Evolutionary conservation across 1,140 invertebrate species (phyloP), one percentile per base, ranked within the genome.

Genomic region (Conus ventricosus): DNA sequence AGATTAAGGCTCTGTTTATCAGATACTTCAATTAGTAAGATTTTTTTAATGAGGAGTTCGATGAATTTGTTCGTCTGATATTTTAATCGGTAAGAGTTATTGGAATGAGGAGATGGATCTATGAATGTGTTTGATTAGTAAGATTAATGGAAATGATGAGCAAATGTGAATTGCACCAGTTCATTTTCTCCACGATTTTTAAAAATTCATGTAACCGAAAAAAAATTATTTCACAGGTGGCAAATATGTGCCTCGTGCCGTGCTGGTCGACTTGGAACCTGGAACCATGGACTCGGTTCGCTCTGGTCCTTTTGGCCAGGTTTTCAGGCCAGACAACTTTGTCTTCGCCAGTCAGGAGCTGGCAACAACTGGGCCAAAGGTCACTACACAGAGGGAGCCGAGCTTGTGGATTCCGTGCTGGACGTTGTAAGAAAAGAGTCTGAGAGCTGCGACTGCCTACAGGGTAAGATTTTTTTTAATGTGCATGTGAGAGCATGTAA

Each of bases 281-380:
- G 98, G 98, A 87, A 99, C 98, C 83, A 99, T 99, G 98, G 98
- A 99, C 84, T 88, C 86, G 71, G 89, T 90, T n/a, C 57, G 89
- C 76, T 90, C 89, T n/a, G 89, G 89, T 5, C 89, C 89, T 10
- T 90, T 97, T 98, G 17, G 98, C 98, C 23, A 23, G 97, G 97
- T 97, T 39, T 94, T 94, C 93, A 87, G 93, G 27, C 93, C 92
- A 67, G 94, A 94, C 91, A 95, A 95, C 90, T 95, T 94, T 82
- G 92, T 95, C 27, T 95, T 95, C 88, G 94, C 60, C 92, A 94
- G 85, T 92, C 97, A n/a, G 97, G 97, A 93, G 96, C 96, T 71
- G 97, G 97, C 8, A 98, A 98, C 95, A 98, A 98, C 95, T 98
- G 98, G 97, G 98, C 98, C 63, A 98, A 98, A 95, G 97, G 97